Base-by-base conservation (phyloP, 2,113 vertebrate genomes). In the Platichthys stellatus region DNA sequence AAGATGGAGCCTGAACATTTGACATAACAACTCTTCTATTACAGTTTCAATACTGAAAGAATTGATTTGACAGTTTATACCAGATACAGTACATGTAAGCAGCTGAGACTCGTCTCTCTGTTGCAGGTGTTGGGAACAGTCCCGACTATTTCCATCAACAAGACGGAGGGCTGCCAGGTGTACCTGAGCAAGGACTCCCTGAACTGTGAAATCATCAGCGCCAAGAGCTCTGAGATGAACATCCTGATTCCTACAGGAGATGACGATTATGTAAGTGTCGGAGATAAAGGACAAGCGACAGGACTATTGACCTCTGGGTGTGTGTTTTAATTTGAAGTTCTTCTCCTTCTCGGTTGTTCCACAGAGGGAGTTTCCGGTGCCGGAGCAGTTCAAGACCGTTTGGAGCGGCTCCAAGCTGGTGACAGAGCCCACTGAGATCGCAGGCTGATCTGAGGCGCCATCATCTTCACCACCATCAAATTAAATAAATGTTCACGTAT, bases 201-300 rank as follows among this genome's bases (percentile, higher is more conserved):
- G 63, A 92, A 91, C 79, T 99, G 98, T 89, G 96, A 97, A 91
- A 96, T 99, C 40, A 95, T 99, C 92, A 99, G 98, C 72, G 98
- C 98, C 90, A 99, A 96, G 85, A 99, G 97, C 74, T 99, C 98
- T 0, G 98, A 98, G 93, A 99, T 99, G 98, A 99, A 99, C 87
- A 93, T 99, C 70, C 92, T 98, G 49, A 84, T 99, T 75, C 98
- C 98, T 59, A 90, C 95, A 51, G 96, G 94, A 45, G 97, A 95
- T 1, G 96, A 95, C 0, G 98, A 99, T 83, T 99, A 97, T 45
- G 98, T 99, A 87, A 96, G 98, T 95, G 43, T 73, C 26, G 38
- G 9, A 66, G 20, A 63, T 13, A 11, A 20, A 26, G 8, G 12
- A 26, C 23, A 7, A 35, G 21, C 8, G 28, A 12, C 28, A 9